Evolutionary conservation across 2,113 vertebrate species (phyloP).

Genomic region (Atractosteus spatula): DNA sequence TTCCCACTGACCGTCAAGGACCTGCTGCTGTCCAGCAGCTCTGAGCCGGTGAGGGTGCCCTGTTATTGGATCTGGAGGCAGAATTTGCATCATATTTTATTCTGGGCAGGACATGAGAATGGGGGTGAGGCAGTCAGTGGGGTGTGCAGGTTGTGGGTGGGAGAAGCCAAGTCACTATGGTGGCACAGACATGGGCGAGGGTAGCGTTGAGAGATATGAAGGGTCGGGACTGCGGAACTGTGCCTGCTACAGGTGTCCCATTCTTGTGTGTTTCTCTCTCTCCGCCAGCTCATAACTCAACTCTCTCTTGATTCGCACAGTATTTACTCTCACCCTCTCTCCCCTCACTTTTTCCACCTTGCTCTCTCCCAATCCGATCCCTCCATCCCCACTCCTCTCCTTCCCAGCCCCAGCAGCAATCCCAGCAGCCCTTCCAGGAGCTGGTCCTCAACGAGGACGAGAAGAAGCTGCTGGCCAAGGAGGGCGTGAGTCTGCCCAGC

Average conservation of each 20-base stretch:
- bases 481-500: slow-evolving; percentile 78
- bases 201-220: slow-evolving; percentile 6
- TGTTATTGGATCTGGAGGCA: too few relatives aligned
- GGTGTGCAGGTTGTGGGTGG: slow-evolving; percentile 9
- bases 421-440: slow-evolving; percentile 68
- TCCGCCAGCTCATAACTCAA: neutral
- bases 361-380: slow-evolving; percentile 36
- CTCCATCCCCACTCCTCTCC: slow-evolving; percentile 32
- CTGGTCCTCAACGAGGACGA: slow-evolving; percentile 88
- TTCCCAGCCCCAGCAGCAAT: slow-evolving; percentile 41
- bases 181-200: slow-evolving; percentile 19
- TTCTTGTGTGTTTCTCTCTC: neutral
- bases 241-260: too few relatives aligned
- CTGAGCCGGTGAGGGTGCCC: slow-evolving; percentile 66
- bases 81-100: too few relatives aligned
- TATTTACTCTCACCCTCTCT: slow-evolving; percentile 2
- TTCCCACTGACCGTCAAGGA: slow-evolving; percentile 81
- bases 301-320: too few relatives aligned
- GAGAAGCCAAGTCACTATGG: slow-evolving; percentile 11
- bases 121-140: neutral
- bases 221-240: neutral
- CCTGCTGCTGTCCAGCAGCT: slow-evolving; percentile 74
- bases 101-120: neutral
- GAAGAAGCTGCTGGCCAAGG: slow-evolving; percentile 88
- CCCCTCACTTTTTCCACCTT: slow-evolving; percentile 22